A percentile compares a stretch with the other conserved stretches of the same genome.
Conservation (phyloP, 2,797 vertebrate genomes). For the Sebastes cheni region DNA sequence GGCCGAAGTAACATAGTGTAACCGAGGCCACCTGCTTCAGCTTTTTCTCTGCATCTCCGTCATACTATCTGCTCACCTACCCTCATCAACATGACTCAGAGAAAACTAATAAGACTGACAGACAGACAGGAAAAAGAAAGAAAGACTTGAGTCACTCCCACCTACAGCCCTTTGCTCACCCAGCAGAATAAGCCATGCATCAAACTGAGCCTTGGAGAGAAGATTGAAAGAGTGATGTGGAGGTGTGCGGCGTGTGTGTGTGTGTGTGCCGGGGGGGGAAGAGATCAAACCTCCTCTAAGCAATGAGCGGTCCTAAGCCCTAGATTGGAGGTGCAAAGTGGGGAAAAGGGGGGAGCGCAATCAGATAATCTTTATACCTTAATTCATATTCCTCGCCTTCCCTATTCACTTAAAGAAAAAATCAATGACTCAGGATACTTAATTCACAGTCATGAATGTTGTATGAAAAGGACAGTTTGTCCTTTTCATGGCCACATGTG, state of each 20-base stretch:
- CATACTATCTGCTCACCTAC: background rate
- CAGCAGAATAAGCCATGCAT: conserved; percentile 66
- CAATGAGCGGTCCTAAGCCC: conserved; percentile 45
- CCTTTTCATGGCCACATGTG: conserved; percentile 24
- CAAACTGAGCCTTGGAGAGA: conserved; percentile 54
- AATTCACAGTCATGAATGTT: conserved; percentile 51
- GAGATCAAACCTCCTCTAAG: conserved; percentile 49
- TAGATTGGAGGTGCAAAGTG: conserved; percentile 25
- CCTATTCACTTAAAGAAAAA: conserved; percentile 33
- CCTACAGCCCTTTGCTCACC: conserved; percentile 47
- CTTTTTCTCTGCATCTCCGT: conserved; percentile 9
- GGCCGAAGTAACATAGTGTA: background rate
- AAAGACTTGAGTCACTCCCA: conserved; percentile 31
- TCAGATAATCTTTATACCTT: conserved; percentile 37
- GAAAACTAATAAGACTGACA: background rate
- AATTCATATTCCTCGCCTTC: conserved; percentile 51
- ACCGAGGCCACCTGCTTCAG: background rate
- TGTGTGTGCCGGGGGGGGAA: conserved; percentile 6
- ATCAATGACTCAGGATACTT: conserved; percentile 47
- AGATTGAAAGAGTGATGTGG: conserved; percentile 52
- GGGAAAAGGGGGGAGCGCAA: conserved; percentile 1
- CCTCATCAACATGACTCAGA: conserved; percentile 8
- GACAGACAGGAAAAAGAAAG: conserved; percentile 5
- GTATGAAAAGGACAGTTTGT: conserved; percentile 39
- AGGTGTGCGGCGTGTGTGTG: conserved; percentile 1